Evolutionary conservation across 2,797 vertebrate genomes (phyloP).

Genomic region (Rhynchonycteris naso): DNA sequence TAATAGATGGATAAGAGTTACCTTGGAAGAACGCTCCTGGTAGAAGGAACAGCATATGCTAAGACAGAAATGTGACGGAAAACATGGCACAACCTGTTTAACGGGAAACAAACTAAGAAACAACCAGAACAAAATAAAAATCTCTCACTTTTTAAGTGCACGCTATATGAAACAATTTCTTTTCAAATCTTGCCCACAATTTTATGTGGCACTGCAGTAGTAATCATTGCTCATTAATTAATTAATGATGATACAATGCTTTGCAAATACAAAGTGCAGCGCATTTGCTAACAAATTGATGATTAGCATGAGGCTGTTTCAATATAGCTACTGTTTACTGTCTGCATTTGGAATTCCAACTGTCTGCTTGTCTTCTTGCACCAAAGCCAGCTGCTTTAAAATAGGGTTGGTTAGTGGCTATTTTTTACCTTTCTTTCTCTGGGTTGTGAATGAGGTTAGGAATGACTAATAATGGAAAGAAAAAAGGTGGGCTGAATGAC

Average conservation of each 20-base stretch:
- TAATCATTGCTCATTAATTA: constrained; percentile 68
- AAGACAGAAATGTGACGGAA: not conserved
- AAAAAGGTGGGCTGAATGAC: constrained; percentile 1
- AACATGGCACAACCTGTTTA: not conserved
- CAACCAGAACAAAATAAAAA: not conserved
- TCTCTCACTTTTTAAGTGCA: not conserved
- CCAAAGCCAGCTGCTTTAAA: constrained; percentile 62
- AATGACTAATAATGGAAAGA: constrained; percentile 48
- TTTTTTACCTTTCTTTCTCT: constrained; percentile 60
- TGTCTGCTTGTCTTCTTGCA: constrained; percentile 51
- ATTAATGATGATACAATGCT: constrained; percentile 62
- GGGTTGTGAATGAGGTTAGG: constrained; percentile 54
- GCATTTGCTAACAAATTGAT: constrained; percentile 65
- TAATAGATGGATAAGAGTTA: not conserved
- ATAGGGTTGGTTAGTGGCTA: constrained; percentile 27
- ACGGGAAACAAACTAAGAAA: not conserved
- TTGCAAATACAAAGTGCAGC: constrained; percentile 46
- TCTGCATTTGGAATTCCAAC: constrained; percentile 59
- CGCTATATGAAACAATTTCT: not conserved
- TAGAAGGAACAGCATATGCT: not conserved
- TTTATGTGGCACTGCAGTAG: constrained; percentile 3
- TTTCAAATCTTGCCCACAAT: constrained; percentile 39
- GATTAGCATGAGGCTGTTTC: constrained; percentile 61
- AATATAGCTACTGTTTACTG: constrained; percentile 50
- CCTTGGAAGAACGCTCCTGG: not conserved